Percentiles rank a stretch among this genome's conserved stretches.
phyloP scores from a whole-genome alignment of 2,113 vertebrate species.

The Pseudorhombus dupliciocellatus region DNA sequence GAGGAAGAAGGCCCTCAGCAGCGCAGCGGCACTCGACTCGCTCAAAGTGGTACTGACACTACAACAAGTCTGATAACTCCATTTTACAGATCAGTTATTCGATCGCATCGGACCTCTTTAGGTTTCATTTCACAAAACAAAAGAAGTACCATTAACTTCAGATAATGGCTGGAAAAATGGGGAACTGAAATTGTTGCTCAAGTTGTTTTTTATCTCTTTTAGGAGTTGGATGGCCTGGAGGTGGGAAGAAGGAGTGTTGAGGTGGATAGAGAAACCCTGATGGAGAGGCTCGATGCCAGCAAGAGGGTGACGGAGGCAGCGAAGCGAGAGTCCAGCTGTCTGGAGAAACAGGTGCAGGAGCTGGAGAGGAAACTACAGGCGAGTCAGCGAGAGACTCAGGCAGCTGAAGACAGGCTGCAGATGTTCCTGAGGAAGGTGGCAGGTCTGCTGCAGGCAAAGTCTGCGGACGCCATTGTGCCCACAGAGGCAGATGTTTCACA shows the following conservation, averaged over 20 bases:
- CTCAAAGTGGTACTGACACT: conserved; percentile 81
- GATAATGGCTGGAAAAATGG: no score
- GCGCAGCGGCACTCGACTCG: conserved; percentile 73
- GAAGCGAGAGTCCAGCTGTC: conserved; percentile 73
- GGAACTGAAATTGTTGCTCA: neutral
- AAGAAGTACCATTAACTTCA: no score
- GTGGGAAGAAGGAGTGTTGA: conserved; percentile 78
- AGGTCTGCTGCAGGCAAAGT: conserved; percentile 62
- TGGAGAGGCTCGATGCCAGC: conserved; percentile 78
- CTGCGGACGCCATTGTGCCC: conserved; percentile 31
- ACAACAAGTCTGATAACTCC: neutral
- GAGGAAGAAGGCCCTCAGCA: conserved; percentile 77
- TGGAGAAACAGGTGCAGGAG: conserved; percentile 80
- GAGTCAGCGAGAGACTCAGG: conserved; percentile 73
- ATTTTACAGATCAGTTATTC: neutral
- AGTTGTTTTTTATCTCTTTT: conserved; percentile 14
- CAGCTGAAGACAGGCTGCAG: conserved; percentile 60
- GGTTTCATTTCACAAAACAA: neutral
- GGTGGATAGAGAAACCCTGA: conserved; percentile 78
- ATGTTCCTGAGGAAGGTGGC: conserved; percentile 81
- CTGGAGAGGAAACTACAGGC: conserved; percentile 75
- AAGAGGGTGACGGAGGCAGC: conserved; percentile 79
- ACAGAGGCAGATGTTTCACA: conserved; percentile 80
- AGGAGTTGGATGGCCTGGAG: conserved; percentile 83
- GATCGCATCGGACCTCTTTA: neutral